phyloP scores from a whole-genome alignment of 2,888 invertebrate species.

The Emmelina monodactyla region DNA sequence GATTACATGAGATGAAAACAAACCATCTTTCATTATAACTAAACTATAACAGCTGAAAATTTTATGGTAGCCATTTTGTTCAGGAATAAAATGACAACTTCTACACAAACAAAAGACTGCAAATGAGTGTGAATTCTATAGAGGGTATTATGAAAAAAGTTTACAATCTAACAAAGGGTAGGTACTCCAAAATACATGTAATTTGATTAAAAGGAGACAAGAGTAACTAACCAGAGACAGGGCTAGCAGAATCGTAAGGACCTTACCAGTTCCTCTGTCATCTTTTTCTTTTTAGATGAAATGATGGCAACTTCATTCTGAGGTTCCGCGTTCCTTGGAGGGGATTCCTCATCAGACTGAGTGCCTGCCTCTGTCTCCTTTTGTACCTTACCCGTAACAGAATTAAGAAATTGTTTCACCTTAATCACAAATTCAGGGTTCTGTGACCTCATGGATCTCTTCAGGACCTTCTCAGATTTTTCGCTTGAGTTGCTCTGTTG shows the following conservation, averaged over 20 bases:
- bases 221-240: slow-evolving; percentile 1
- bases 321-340: slow-evolving; percentile 21
- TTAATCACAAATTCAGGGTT: slow-evolving; percentile 71
- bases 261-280: slow-evolving; percentile 17
- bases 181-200: slow-evolving; percentile 1
- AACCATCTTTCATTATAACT: no score
- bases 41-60: no score
- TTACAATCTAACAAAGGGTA: no score
- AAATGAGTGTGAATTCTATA: no score
- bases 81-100: no score
- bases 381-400: slow-evolving; percentile 45
- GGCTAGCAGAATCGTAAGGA: not conserved
- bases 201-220: slow-evolving; percentile 6
- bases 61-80: no score
- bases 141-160: no score
- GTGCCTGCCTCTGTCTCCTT: slow-evolving; percentile 30
- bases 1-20: no score
- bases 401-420: slow-evolving; percentile 67
- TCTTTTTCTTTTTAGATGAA: slow-evolving; percentile 23
- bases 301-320: slow-evolving; percentile 19
- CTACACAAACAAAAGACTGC: no score
- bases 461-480: slow-evolving; percentile 36
- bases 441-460: slow-evolving; percentile 68
- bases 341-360: slow-evolving; percentile 27
- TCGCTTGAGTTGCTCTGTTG: slow-evolving; percentile 44